Evolutionary conservation across 1,140 invertebrate species (phyloP), one percentile per base, ranked within the genome.

Genomic region (Calephelis nemesis): DNA sequence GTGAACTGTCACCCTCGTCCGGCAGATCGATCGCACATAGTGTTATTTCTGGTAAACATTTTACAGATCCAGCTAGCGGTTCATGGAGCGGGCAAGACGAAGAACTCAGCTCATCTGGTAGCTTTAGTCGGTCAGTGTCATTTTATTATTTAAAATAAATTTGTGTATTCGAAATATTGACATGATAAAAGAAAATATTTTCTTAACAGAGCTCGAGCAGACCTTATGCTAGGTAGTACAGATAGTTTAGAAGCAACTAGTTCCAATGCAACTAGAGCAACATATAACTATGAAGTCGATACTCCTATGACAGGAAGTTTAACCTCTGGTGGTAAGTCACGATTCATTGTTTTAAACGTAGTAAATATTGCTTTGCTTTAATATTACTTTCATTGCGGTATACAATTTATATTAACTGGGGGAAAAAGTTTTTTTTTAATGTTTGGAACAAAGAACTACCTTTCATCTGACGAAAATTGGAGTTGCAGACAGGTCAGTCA

Each of bases 261-360:
- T 76, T 96, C 96, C 2, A 95, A 95, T 12, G 96, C 95, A 0
- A 96, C 96, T 0, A 94, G 96, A 78, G 96, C 96, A 13, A 96
- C 96, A n/a, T 96, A 96, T 79, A 96, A 96, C 76, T 96, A 95
- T 78, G 96, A 96, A 85, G 95, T 95, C 0, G 96, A 97, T 78
- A 96, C 96, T 0, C 93, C 96, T 15, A 96, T 96, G 94, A 96
- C 96, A 5, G 95, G 95, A 13, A 96, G 96, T 86, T 93, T 96
- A 50, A 96, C 96, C 42, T 96, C 96, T 87, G 95, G 94, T 77
- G 92, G 92, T 92, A 82, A 84, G 79, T 67, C 45, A 39, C 45
- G 8, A 58, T 40, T 13, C 12, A n/a, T 39, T n/a, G 12, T 40
- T 60, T 60, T 60, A 19, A 19, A 60, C 6, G 5, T 60, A 12